Percentiles rank a stretch among this genome's conserved stretches.
These are phyloP conservation scores for Colletes latitarsis DNA, from an alignment of 1,140 invertebrate genomes.

Conservation along the genomic window DNA sequence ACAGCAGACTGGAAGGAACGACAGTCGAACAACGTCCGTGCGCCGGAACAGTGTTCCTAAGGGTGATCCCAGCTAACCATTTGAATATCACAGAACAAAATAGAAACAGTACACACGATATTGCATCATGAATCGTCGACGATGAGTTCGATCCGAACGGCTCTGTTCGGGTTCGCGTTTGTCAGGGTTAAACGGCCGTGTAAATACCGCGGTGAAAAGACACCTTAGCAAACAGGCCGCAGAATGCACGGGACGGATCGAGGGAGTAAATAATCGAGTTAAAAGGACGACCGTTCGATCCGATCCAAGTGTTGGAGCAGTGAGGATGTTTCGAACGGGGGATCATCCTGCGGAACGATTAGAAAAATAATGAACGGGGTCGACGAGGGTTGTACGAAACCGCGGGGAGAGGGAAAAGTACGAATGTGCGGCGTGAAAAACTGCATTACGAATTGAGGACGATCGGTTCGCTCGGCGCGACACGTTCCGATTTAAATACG, in stretches of 20 bases:
- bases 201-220: too few species aligned
- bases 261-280: background rate
- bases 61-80: background rate
- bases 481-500: background rate
- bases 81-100: too few species aligned
- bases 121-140: background rate
- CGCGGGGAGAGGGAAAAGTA: background rate
- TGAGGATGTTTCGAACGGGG: background rate
- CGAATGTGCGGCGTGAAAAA: background rate
- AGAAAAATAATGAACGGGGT: too few species aligned
- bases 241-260: background rate
- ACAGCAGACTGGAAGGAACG: background rate
- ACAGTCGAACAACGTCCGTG: background rate
- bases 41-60: background rate
- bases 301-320: background rate
- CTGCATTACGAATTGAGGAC: background rate
- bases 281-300: background rate
- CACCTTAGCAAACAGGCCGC: background rate
- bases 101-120: background rate
- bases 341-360: background rate
- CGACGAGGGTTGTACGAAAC: too few species aligned
- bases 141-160: background rate
- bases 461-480: background rate
- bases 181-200: background rate
- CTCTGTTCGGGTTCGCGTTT: background rate